These are phyloP conservation scores for Poecile montanus DNA, from an alignment of 2,797 vertebrate species.

Conservation along the genomic window DNA sequence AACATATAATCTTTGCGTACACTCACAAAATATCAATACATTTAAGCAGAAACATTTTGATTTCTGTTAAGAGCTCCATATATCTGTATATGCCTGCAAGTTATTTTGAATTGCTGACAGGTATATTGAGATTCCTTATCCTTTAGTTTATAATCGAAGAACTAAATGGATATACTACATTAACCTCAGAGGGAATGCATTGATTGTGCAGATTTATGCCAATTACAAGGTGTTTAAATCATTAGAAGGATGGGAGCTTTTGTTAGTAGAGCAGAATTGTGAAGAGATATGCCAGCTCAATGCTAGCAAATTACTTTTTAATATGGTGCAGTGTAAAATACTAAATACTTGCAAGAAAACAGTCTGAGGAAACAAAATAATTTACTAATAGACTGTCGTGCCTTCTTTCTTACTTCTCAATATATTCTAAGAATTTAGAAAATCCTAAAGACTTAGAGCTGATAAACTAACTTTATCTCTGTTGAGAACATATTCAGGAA, in stretches of 20 bases:
- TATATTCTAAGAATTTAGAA: not conserved
- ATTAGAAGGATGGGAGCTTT: not conserved
- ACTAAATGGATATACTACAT: not conserved
- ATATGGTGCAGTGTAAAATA: not conserved
- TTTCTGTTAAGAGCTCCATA: not conserved
- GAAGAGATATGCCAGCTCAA: not conserved
- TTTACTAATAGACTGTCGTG: not conserved
- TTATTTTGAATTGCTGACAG: not conserved
- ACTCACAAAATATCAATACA: not conserved
- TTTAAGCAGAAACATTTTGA: not conserved
- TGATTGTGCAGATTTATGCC: constrained; percentile 1
- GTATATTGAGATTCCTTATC: constrained; percentile 11
- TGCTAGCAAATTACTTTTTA: not conserved
- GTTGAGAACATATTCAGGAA: not conserved
- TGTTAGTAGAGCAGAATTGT: not conserved
- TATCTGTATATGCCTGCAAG: not conserved
- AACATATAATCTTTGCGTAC: not conserved
- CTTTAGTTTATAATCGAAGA: not conserved
- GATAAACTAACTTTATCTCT: not conserved
- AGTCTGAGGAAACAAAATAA: not conserved
- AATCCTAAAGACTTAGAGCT: not conserved
- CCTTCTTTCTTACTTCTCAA: not conserved
- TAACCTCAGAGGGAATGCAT: not conserved
- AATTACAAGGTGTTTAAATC: constrained; percentile 28
- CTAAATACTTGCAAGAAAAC: constrained; percentile 1